phyloP scores from a whole-genome alignment of 2,113 vertebrate genomes.

The Laterallus jamaicensis region DNA sequence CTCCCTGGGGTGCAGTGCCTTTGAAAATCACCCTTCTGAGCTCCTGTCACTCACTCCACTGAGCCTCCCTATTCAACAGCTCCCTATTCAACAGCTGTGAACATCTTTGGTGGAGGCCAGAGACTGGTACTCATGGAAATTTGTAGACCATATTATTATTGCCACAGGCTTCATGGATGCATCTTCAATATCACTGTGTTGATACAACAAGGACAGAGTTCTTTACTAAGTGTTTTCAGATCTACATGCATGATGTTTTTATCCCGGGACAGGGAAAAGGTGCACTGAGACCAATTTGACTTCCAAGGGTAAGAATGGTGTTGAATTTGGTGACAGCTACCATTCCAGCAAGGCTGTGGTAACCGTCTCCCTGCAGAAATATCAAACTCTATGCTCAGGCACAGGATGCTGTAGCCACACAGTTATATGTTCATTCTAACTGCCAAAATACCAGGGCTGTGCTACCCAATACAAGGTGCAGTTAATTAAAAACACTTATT shows the following conservation, averaged over 20 bases:
- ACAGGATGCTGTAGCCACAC: neutral
- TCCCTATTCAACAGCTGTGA: accelerated
- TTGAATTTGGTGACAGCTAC: neutral
- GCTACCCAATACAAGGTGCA: neutral
- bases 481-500: constrained; percentile 13
- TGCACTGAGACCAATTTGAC: neutral
- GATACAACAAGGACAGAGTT: neutral
- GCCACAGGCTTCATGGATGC: neutral
- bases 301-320: neutral
- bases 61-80: accelerated
- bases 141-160: neutral
- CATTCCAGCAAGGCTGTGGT: neutral
- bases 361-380: neutral
- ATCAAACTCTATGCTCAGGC: neutral
- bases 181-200: neutral
- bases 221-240: neutral
- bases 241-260: neutral
- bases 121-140: neutral
- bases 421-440: neutral
- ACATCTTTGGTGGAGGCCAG: accelerated
- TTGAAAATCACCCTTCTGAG: neutral
- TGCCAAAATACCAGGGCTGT: neutral
- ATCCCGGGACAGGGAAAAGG: neutral
- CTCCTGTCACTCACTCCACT: accelerated
- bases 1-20: accelerated